A percentile compares a stretch with the other conserved stretches of the same genome.
These are phyloP conservation scores for Labia minor DNA, from an alignment of 2,888 invertebrate genomes.

Conservation along the genomic window DNA sequence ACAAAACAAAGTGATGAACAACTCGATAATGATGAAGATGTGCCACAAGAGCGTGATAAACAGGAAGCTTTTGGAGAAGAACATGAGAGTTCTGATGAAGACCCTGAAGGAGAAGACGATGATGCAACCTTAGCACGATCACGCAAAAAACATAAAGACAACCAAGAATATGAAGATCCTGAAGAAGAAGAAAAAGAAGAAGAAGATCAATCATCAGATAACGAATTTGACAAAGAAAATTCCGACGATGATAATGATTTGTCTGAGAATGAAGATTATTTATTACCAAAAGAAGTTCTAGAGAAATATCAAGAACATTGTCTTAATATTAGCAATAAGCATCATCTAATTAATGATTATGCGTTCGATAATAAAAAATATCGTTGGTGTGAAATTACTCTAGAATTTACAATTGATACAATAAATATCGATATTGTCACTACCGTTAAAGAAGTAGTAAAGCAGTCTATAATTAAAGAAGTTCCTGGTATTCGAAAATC, in stretches of 20 bases:
- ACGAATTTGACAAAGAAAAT: no score
- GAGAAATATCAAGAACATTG: slow-evolving; percentile 19
- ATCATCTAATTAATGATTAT: slow-evolving; percentile 49
- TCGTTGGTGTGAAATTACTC: slow-evolving; percentile 74
- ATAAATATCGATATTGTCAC: slow-evolving; percentile 65
- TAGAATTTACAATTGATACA: slow-evolving; percentile 51
- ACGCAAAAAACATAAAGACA: slow-evolving; percentile 37
- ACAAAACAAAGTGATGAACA: slow-evolving; percentile 33
- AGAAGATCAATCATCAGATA: slow-evolving; percentile 32
- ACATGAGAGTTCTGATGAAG: slow-evolving; percentile 55
- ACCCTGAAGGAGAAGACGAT: slow-evolving; percentile 42
- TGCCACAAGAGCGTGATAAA: slow-evolving; percentile 30
- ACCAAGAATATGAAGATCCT: slow-evolving; percentile 43
- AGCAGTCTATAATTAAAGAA: slow-evolving; percentile 65
- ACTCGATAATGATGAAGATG: slow-evolving; percentile 31
- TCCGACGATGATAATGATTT: slow-evolving; percentile 29
- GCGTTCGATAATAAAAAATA: slow-evolving; percentile 62
- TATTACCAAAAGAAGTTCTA: slow-evolving; percentile 18
- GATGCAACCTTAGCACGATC: slow-evolving; percentile 39
- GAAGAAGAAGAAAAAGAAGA: slow-evolving; percentile 40
- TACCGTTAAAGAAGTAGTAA: slow-evolving; percentile 57
- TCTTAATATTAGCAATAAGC: slow-evolving; percentile 35
- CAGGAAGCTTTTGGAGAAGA: slow-evolving; percentile 31
- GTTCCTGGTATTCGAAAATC: slow-evolving; percentile 72
- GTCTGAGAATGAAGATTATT: slow-evolving; percentile 21